phyloP scores from a whole-genome alignment of 2,888 invertebrate species.

The Acanthosoma haemorrhoidale region DNA sequence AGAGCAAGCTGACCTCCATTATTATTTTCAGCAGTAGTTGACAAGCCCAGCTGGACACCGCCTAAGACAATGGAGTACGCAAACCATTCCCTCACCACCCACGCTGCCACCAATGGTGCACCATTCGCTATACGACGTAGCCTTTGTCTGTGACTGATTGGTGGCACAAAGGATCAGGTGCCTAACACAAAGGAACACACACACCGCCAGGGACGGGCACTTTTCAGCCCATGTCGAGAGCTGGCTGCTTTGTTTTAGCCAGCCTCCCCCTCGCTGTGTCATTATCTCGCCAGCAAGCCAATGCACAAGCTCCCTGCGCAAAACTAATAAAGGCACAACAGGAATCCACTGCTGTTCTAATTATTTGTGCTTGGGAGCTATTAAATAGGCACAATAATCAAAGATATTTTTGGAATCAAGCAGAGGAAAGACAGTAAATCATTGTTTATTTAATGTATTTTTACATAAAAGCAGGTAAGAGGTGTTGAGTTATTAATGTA shows the following conservation, averaged over 20 bases:
- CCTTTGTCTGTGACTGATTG: background rate
- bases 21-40: too few relatives aligned
- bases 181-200: too few relatives aligned
- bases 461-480: too few relatives aligned
- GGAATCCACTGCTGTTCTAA: too few relatives aligned
- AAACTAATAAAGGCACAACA: background rate
- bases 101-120: background rate
- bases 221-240: background rate
- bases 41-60: background rate
- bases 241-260: background rate
- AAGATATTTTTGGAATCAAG: too few relatives aligned
- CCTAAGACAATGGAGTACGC: background rate
- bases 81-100: too few relatives aligned
- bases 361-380: too few relatives aligned
- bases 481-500: too few relatives aligned
- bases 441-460: too few relatives aligned
- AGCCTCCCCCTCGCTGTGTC: background rate
- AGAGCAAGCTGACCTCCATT: background rate
- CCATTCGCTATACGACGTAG: background rate
- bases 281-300: background rate
- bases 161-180: background rate
- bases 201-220: background rate
- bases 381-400: too few relatives aligned
- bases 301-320: background rate
- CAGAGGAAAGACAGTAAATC: too few relatives aligned